Conservation (phyloP, 64 coral and sea anemone genomes). For the Hydrozoanthus tunicans region DNA sequence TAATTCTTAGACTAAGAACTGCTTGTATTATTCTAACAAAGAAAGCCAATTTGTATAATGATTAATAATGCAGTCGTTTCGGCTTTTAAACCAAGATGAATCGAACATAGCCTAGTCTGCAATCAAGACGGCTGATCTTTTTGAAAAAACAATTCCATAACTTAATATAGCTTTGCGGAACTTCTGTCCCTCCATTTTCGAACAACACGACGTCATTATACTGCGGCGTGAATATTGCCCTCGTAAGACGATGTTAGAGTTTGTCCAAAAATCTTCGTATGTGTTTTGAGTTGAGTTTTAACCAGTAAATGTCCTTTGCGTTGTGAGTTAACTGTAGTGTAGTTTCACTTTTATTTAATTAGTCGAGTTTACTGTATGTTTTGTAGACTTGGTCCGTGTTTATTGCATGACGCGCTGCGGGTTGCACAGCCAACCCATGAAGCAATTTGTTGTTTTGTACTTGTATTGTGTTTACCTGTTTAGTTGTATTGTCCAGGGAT, state of each 20-base stretch:
- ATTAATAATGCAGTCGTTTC: slow-evolving; percentile 6
- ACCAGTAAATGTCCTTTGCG: slow-evolving; percentile 9
- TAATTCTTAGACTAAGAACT: background rate
- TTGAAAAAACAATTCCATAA: background rate
- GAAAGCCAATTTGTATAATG: background rate
- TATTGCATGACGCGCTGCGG: slow-evolving; percentile 23
- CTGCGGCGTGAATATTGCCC: background rate
- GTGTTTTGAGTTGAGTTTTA: background rate
- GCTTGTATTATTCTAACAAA: slow-evolving; percentile 25
- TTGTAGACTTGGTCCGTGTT: background rate
- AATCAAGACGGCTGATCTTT: slow-evolving; percentile 16
- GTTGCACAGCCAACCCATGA: background rate
- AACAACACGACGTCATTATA: background rate
- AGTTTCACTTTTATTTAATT: slow-evolving; percentile 16
- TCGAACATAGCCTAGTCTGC: background rate
- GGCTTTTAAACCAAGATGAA: slow-evolving; percentile 5
- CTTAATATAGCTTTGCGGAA: slow-evolving; percentile 42
- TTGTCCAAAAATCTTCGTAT: background rate
- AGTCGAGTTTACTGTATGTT: slow-evolving; percentile 20
- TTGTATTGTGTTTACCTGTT: slow-evolving; percentile 4
- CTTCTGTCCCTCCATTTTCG: background rate
- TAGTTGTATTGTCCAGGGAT: background rate
- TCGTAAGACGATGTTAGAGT: background rate
- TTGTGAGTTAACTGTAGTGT: background rate
- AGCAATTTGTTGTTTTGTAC: background rate